These are phyloP conservation scores for Bombus pyrosoma DNA, from an alignment of 1,140 invertebrate species.

Conservation along the genomic window DNA sequence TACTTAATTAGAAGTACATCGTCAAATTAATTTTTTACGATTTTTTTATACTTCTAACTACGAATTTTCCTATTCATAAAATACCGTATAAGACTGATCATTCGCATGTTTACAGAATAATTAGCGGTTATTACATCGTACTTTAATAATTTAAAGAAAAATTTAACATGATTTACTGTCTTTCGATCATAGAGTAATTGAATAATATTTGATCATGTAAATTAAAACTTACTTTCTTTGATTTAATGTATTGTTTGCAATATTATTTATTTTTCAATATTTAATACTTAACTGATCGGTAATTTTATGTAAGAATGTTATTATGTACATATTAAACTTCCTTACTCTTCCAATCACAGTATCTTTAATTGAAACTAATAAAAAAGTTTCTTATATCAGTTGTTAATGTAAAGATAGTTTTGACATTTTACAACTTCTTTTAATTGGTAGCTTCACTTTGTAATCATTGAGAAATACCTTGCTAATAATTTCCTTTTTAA, in stretches of 20 bases:
- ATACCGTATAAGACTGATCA: constrained; percentile 49
- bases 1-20: constrained; percentile 49
- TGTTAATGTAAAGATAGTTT: neutral
- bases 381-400: neutral
- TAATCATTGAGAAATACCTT: neutral
- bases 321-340: neutral
- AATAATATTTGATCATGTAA: constrained; percentile 14
- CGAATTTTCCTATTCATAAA: constrained; percentile 19
- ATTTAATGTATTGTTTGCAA: constrained; percentile 21
- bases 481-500: neutral
- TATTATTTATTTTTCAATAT: constrained; percentile 35
- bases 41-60: constrained; percentile 41
- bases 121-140: constrained; percentile 31
- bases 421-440: neutral
- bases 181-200: neutral
- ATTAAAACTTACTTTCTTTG: neutral
- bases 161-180: neutral
- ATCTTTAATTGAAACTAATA: neutral
- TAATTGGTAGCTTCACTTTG: neutral
- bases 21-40: constrained; percentile 27
- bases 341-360: neutral
- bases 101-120: constrained; percentile 43
- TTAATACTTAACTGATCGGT: constrained; percentile 28
- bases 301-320: neutral
- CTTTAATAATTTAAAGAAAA: constrained; percentile 33